Base-by-base conservation (phyloP, 2,888 invertebrate genomes). In the Ryuthela nishihirai region DNA sequence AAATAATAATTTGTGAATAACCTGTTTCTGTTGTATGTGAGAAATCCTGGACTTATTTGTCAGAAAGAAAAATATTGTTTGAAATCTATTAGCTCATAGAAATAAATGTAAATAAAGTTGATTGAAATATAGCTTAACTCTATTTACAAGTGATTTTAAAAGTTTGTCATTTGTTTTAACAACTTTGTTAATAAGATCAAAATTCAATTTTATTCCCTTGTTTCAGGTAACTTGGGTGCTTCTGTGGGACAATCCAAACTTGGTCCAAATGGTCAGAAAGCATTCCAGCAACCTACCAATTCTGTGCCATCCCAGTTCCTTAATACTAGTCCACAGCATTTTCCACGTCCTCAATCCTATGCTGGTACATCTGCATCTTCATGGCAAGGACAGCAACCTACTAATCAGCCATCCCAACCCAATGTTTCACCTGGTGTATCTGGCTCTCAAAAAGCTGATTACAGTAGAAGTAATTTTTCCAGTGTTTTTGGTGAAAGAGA, bases 381-480 rank as follows among this genome's bases (percentile, higher is more conserved):
- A 21, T 62, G 48, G 20, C 62, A 48, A 21, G 34, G 29, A 24
- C 38, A 29, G 18, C 38, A 25, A 18, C 26, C n/a, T 3, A 39
- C 41, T 12, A 41, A 42, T 5, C 29, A 21, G 5, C 21, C 41
- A 3, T 25, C 49, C 1, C 17, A 40, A 17, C 21, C 40, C n/a
- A 40, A 17, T 20, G 18, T 21, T 20, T 40, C 40, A 40, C 21
- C 40, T 20, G 21, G 21, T 40, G 21, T 2, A 15, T 9, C 47
- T 3, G 38, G 38, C n/a, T 7, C 25, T 4, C 42, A 18, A 5
- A 64, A 65, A 39, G 66, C 82, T 1, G 82, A 83, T 71, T 79
- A 79, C 71, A 87, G 83, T 70, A 81, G 88, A 65, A 79, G 83
- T 2, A 83, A 87, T 72, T 88, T 88, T 45, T 62, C 64, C 17